Conservation (phyloP, 2,797 vertebrate genomes). For the Anguilla megastoma region DNA sequence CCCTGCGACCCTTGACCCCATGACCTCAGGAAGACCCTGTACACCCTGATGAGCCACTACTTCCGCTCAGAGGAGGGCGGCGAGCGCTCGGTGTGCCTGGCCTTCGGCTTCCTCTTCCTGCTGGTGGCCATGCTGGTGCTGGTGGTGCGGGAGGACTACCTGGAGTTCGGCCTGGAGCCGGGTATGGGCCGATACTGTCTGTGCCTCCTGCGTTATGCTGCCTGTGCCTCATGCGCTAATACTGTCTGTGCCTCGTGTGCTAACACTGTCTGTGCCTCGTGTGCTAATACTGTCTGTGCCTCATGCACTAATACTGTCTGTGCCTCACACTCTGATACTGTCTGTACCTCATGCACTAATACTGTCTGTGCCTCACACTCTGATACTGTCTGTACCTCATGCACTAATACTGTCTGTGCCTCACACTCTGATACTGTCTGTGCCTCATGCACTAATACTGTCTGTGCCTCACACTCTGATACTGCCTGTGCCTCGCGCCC, state of each 20-base stretch:
- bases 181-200: conserved; percentile 59
- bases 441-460: too few species aligned
- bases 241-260: background rate
- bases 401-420: too few species aligned
- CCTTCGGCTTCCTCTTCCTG: conserved; percentile 86
- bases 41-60: conserved; percentile 85
- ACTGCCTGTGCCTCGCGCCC: background rate
- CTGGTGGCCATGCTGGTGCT: conserved; percentile 90
- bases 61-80: conserved; percentile 88
- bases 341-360: too few species aligned
- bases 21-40: conserved; percentile 80
- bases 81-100: conserved; percentile 90
- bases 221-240: background rate
- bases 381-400: too few species aligned
- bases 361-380: background rate
- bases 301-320: background rate
- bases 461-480: too few species aligned
- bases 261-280: too few species aligned
- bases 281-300: background rate
- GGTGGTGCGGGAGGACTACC: conserved; percentile 83
- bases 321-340: background rate
- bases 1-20: conserved; percentile 63
- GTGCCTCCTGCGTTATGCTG: background rate
- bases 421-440: too few species aligned
- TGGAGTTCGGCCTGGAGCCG: conserved; percentile 90